Evolutionary conservation across 2,113 vertebrate species (phyloP), one percentile per base, ranked within the genome.

Genomic region (Ammodytes dubius): DNA sequence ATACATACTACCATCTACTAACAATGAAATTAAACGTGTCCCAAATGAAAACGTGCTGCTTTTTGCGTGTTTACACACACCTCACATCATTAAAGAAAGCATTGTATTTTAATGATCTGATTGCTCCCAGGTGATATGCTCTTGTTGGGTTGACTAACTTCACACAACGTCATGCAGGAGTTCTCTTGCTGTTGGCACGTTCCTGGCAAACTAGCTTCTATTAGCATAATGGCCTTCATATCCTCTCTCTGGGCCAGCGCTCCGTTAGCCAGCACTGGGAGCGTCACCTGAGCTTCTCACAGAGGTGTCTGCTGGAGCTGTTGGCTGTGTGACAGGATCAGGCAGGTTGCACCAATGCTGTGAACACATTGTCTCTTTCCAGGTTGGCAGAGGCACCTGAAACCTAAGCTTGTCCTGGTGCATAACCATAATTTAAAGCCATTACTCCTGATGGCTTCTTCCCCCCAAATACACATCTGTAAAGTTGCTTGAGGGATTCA

Each of bases 221-320:
- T 95, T 96, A 93, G 93, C 90, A 82, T 94, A 94, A 95, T 95
- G 94, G 95, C 94, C 93, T 94, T 96, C 96, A 93, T 93, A 90
- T 88, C 90, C 2, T 68, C 93, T 60, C 93, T 90, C 93, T 85
- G 83, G 71, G 93, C 87, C 86, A 88, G 93, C 83, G 91, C 58
- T 89, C 95, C 95, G 94, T 96, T 96, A 96, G 89, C 92, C 90
- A 89, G 93, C 91, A 87, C 95, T 90, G 94, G 93, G 92, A 92
- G 91, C 94, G 92, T 92, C 93, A 74, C 94, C 93, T 92, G 94
- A 93, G 95, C 89, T 91, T 95, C 95, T 94, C 84, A 69, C 65
- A 70, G 68, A 68, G 89, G 91, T 91, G 92, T 95, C 96, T 94
- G 94, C 93, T 91, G 92, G 95, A 95, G 94, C 95, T 95, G 95